Conservation (phyloP, 2,797 vertebrate genomes). For the Gastrophryne carolinensis region DNA sequence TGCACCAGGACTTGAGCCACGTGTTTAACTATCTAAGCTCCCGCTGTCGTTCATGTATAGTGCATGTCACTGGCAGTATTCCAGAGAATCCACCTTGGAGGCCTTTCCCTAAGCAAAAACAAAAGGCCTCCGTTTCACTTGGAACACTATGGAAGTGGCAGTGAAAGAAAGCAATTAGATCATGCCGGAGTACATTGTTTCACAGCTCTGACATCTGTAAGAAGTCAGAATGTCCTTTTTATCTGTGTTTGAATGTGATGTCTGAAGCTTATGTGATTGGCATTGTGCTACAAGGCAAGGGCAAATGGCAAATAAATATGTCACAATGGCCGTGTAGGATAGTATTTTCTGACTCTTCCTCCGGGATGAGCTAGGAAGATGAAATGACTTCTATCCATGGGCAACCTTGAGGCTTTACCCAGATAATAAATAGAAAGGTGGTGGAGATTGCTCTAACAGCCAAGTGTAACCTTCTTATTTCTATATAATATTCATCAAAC, state of each 20-base stretch:
- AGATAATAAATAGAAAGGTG: conserved; percentile 22
- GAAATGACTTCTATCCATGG: neutral
- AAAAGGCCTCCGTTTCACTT: neutral
- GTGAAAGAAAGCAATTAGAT: conserved; percentile 35
- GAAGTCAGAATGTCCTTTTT: conserved; percentile 27
- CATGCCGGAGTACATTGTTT: conserved; percentile 21
- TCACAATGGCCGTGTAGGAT: conserved; percentile 4
- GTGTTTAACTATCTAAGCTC: too few species aligned
- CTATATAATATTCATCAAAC: too few species aligned
- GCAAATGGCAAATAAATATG: conserved; percentile 28
- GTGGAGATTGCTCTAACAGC: too few species aligned
- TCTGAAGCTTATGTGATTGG: conserved; percentile 27
- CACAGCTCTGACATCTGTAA: conserved; percentile 24
- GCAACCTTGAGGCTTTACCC: neutral
- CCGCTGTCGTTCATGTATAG: too few species aligned
- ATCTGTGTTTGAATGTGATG: conserved; percentile 33
- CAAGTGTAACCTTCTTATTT: too few species aligned
- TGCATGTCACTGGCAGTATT: too few species aligned
- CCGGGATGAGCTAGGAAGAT: neutral
- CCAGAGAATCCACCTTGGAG: too few species aligned
- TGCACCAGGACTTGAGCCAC: too few species aligned
- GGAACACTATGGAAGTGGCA: conserved; percentile 10
- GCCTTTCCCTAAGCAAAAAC: too few species aligned
- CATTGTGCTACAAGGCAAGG: conserved; percentile 19
- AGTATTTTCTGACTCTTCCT: neutral